phyloP scores from a whole-genome alignment of 2,113 vertebrate genomes.

The Sigmodon hispidus region DNA sequence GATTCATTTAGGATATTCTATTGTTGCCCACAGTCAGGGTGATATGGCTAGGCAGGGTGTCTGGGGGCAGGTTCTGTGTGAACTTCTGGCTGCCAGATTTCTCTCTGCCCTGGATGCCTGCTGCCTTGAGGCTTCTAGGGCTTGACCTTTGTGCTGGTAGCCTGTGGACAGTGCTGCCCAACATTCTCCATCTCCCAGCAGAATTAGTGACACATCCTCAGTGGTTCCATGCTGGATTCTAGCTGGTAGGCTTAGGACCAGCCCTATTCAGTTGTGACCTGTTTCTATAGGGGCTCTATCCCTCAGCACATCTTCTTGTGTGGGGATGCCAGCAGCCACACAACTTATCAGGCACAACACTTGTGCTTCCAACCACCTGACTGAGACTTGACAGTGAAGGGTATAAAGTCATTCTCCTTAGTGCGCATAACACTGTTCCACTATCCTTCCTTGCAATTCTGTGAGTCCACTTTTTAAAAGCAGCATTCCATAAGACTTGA shows the following conservation, averaged over 20 bases:
- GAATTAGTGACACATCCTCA: neutral
- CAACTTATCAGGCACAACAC: neutral
- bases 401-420: neutral
- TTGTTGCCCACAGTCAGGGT: neutral
- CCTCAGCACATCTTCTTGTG: neutral
- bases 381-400: neutral
- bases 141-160: neutral
- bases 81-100: neutral
- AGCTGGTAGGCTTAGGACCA: neutral
- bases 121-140: neutral
- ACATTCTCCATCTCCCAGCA: neutral
- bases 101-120: neutral
- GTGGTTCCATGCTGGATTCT: neutral
- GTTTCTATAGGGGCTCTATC: neutral
- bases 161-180: neutral
- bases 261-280: neutral
- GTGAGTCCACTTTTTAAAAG: neutral
- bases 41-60: neutral
- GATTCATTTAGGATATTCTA: neutral
- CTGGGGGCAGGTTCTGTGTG: neutral
- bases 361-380: neutral
- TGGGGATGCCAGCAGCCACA: neutral
- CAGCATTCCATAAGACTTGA: neutral
- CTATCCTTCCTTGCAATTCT: neutral
- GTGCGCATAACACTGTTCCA: neutral